Conservation (phyloP, 2,113 vertebrate genomes). For the Micronycteris hirsuta region DNA sequence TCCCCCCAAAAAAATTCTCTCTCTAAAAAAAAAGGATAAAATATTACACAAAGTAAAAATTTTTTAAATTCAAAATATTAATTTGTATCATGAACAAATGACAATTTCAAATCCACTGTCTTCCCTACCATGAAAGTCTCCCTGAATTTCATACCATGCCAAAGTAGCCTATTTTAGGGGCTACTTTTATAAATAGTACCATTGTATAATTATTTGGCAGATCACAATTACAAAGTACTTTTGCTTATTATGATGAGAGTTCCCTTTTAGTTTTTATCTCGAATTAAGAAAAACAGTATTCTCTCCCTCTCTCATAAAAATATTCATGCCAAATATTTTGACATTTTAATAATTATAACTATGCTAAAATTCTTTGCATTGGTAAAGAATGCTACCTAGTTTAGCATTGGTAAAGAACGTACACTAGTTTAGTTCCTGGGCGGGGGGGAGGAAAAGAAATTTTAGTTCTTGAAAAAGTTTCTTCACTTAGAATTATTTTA, state of each 20-base stretch:
- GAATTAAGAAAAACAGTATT: constrained; percentile 22
- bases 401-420: not conserved
- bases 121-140: not conserved
- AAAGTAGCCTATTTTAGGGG: not conserved
- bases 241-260: not conserved
- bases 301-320: not conserved
- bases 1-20: not conserved
- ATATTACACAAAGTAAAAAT: not conserved
- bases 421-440: not conserved
- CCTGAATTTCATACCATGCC: not conserved
- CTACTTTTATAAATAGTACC: not conserved
- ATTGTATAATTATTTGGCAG: not conserved
- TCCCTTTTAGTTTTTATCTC: constrained; percentile 28
- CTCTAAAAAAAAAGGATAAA: not conserved
- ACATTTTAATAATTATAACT: not conserved
- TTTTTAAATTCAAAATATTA: not conserved
- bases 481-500: constrained; percentile 59
- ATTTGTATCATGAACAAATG: not conserved
- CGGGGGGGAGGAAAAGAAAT: not conserved
- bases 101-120: not conserved
- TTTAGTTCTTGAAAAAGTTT: not conserved
- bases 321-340: constrained; percentile 23
- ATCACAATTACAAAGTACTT: not conserved
- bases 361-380: not conserved
- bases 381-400: not conserved